These are phyloP conservation scores for Ephestia elutella DNA, from an alignment of 1,140 invertebrate species.

Conservation along the genomic window DNA sequence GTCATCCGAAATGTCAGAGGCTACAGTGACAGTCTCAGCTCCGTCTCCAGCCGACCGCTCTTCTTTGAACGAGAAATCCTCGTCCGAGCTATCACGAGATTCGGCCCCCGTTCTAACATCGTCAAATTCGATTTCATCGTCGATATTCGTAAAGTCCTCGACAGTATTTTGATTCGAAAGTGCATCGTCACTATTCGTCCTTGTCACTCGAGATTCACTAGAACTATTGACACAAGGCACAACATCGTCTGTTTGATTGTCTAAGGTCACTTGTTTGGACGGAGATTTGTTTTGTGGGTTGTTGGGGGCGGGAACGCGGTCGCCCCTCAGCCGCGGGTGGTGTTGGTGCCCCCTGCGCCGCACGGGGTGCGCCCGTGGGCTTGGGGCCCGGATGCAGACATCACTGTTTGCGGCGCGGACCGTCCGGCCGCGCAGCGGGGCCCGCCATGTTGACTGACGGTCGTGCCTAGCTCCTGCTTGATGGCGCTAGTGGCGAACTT, in stretches of 20 bases:
- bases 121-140: slow-evolving; percentile 59
- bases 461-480: slow-evolving; percentile 46
- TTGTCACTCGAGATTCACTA: slow-evolving; percentile 73
- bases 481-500: slow-evolving; percentile 61
- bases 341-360: slow-evolving; percentile 86
- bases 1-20: slow-evolving; percentile 72
- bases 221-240: slow-evolving; percentile 73
- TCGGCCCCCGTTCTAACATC: slow-evolving; percentile 44
- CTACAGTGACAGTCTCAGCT: slow-evolving; percentile 44
- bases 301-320: slow-evolving; percentile 69
- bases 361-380: slow-evolving; percentile 73
- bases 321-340: slow-evolving; percentile 78
- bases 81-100: slow-evolving; percentile 52
- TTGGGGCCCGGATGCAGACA: slow-evolving; percentile 76
- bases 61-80: slow-evolving; percentile 64
- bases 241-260: slow-evolving; percentile 66
- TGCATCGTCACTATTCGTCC: slow-evolving; percentile 73
- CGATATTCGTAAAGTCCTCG: slow-evolving; percentile 57
- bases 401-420: slow-evolving; percentile 62
- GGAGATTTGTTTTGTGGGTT: slow-evolving; percentile 70
- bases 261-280: slow-evolving; percentile 77
- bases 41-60: slow-evolving; percentile 62
- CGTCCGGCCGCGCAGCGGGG: slow-evolving; percentile 76
- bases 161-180: slow-evolving; percentile 65
- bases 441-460: slow-evolving; percentile 70